Conservation (phyloP, 2,797 vertebrate genomes). For the Arrhamphus sclerolepis region DNA sequence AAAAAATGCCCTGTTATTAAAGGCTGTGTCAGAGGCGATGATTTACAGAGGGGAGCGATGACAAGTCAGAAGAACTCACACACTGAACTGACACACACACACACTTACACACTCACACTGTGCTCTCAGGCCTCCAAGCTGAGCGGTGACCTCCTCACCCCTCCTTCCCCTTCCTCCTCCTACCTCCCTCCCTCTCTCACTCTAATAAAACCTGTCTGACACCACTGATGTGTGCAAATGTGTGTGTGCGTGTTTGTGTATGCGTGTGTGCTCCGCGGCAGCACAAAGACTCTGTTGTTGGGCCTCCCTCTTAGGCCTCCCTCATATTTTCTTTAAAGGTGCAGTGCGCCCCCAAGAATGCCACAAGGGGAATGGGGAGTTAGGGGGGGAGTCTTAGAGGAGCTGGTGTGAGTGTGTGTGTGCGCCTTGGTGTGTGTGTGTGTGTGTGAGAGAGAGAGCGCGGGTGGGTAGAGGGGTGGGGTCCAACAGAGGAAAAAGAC, state of each 20-base stretch:
- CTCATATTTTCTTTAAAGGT: slow-evolving; percentile 88
- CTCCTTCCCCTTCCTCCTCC: slow-evolving; percentile 78
- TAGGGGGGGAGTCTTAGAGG: slow-evolving; percentile 43
- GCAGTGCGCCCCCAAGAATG: slow-evolving; percentile 81
- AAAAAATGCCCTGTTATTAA: slow-evolving; percentile 86
- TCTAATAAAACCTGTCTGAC: slow-evolving; percentile 86
- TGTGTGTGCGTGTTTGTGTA: slow-evolving; percentile 31
- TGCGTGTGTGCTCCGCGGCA: slow-evolving; percentile 60
- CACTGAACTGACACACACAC: slow-evolving; percentile 66
- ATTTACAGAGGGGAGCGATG: slow-evolving; percentile 85
- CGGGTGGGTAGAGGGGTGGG: too few relatives aligned
- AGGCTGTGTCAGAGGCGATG: slow-evolving; percentile 82
- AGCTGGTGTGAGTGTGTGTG: slow-evolving; percentile 41
- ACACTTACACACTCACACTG: slow-evolving; percentile 65
- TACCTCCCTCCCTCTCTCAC: slow-evolving; percentile 69
- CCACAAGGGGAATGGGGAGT: slow-evolving; percentile 70
- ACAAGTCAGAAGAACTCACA: slow-evolving; percentile 84
- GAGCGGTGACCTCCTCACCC: slow-evolving; percentile 83
- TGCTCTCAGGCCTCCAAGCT: slow-evolving; percentile 82
- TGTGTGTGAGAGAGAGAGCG: slow-evolving; percentile 9
- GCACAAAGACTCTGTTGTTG: slow-evolving; percentile 86
- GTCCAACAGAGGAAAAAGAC: slow-evolving; percentile 61
- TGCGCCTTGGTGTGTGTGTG: slow-evolving; percentile 3
- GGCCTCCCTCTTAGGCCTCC: slow-evolving; percentile 80
- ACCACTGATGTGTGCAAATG: slow-evolving; percentile 70